Percentiles rank a stretch among this genome's conserved stretches.
phyloP scores from a whole-genome alignment of 2,113 vertebrate genomes.

The Picathartes gymnocephalus region DNA sequence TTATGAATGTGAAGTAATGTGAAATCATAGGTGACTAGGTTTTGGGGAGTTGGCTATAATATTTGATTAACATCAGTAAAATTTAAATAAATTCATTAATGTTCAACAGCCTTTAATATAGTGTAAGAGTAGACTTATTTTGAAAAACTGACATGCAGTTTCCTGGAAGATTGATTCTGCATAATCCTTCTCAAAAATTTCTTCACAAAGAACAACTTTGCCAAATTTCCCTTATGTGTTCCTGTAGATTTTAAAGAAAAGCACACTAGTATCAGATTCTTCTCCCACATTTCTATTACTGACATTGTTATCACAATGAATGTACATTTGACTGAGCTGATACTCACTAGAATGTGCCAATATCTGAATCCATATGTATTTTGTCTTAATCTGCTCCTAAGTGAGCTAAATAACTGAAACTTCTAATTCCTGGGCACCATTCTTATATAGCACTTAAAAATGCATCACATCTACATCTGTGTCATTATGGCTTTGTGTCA shows the following conservation, averaged over 20 bases:
- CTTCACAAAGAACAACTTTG: background rate
- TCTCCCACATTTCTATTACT: background rate
- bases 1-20: background rate
- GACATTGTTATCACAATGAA: background rate
- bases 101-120: background rate
- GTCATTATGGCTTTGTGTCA: conserved; percentile 31
- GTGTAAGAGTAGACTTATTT: background rate
- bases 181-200: background rate
- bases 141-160: background rate
- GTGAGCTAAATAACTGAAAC: background rate
- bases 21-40: background rate
- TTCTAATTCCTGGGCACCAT: background rate
- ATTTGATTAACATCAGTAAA: background rate
- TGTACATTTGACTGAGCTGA: background rate
- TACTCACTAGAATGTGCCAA: background rate
- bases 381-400: background rate
- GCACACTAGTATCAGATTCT: background rate
- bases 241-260: background rate
- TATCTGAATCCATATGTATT: background rate
- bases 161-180: background rate
- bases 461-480: conserved; percentile 25
- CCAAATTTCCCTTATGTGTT: background rate
- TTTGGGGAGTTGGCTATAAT: background rate
- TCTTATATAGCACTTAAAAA: conserved; percentile 25
- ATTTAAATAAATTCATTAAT: background rate